Evolutionary conservation across 2,888 invertebrate species (phyloP), one percentile per base, ranked within the genome.

Genomic region (Pristionchus arcanus): DNA sequence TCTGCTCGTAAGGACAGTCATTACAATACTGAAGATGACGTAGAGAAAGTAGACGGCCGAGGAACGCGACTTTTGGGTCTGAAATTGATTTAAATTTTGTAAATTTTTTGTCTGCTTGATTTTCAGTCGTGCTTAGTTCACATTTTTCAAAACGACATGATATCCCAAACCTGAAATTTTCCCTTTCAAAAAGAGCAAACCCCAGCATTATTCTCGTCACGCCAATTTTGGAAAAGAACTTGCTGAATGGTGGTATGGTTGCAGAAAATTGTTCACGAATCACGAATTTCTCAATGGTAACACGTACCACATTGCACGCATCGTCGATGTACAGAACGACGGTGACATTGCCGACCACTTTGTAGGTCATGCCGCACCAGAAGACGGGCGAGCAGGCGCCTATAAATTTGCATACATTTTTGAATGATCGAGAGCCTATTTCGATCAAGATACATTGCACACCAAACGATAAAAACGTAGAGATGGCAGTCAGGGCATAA

Each of bases 31-130:
- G 34, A 74, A 9, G 74, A 74, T 74, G 74, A 74, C 74, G 25
- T 74, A 74, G 37, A 74, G 74, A 37, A 74, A 74, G 21, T 74
- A 74, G 74, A 74, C 74, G 3, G 74, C 74, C 0, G 74, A 74
- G 5, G 74, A 74, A 1, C 74, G 74, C 1, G 74, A 74, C 9
- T 74, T 74, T 74, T 74, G 74, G 0, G 37, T 37, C 74, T 74
- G 37, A 34, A 71, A 34, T 4, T 16, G 16, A 55, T 55, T 55
- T 55, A 19, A 16, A 19, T 3, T 55, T 5, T 55, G 21, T 55
- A 21, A 0, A 4, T 55, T 55, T 55, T 55, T 21, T 21, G 55
- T 55, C 21, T 19, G 55, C 2, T 55, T 55, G 19, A 55, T 55
- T 49, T 55, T 55, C 55, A 11, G 5, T 21, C 55, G 1, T 55